Evolutionary conservation across 2,113 vertebrate genomes (phyloP).

Genomic region (Hippocampus mohnikei): DNA sequence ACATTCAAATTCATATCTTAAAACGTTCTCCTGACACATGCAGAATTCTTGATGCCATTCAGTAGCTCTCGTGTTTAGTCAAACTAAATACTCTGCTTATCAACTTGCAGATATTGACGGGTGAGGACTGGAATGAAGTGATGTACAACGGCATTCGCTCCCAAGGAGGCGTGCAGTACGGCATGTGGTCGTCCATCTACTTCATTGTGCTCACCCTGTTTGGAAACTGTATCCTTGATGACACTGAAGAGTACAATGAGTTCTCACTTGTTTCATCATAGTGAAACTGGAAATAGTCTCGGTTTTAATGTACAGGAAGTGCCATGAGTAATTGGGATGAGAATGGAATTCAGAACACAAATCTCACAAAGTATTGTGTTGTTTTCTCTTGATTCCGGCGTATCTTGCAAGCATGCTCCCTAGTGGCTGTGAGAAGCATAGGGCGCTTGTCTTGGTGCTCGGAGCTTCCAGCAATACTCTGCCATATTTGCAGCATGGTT

Average conservation of each 20-base stretch:
- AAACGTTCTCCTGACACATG: no score
- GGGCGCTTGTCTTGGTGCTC: background rate
- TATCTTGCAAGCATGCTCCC: no score
- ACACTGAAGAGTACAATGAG: background rate
- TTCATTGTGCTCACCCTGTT: conserved; percentile 98
- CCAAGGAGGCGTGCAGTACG: conserved; percentile 92
- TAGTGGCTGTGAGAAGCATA: no score
- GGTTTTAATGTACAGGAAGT: no score
- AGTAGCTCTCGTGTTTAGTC: no score
- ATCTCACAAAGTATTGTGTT: no score
- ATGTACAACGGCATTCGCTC: conserved; percentile 99
- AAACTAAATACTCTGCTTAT: conserved; percentile 12
- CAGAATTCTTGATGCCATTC: no score
- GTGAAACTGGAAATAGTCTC: no score
- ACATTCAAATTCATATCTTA: no score
- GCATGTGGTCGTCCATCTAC: conserved; percentile 99
- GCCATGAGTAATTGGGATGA: no score
- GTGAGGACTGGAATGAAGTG: conserved; percentile 99
- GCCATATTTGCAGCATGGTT: background rate
- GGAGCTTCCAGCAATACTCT: background rate
- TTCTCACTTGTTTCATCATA: background rate
- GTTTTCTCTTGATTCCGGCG: no score
- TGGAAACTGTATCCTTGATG: conserved; percentile 94
- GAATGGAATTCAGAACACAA: no score
- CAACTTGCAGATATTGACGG: conserved; percentile 85